These are phyloP conservation scores for Larimichthys polyactis DNA, from an alignment of 2,113 vertebrate species.

Conservation along the genomic window DNA sequence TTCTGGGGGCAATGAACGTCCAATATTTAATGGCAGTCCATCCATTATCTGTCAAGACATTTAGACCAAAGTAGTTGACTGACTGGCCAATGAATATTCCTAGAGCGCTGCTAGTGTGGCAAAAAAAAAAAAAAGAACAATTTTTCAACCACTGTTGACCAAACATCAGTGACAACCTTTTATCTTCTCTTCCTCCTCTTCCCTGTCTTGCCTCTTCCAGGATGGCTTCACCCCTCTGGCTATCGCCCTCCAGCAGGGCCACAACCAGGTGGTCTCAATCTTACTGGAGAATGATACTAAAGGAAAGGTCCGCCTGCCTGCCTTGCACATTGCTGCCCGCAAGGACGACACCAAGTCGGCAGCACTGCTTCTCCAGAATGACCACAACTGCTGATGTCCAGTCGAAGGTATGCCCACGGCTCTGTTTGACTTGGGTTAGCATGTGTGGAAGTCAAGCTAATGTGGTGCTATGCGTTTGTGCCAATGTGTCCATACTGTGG, in stretches of 20 bases:
- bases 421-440: background rate
- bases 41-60: background rate
- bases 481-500: slow-evolving; percentile 4
- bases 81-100: background rate
- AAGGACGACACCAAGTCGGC: slow-evolving; percentile 99
- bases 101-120: background rate
- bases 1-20: background rate
- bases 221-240: slow-evolving; percentile 98
- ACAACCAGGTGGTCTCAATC: slow-evolving; percentile 97
- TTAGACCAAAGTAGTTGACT: background rate
- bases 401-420: slow-evolving; percentile 89
- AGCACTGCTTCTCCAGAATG: slow-evolving; percentile 95
- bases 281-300: slow-evolving; percentile 98
- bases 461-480: slow-evolving; percentile 27
- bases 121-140: background rate
- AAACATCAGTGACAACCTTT: background rate
- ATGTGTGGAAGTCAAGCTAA: slow-evolving; percentile 31
- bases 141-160: background rate
- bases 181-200: background rate
- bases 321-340: slow-evolving; percentile 95
- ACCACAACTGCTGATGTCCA: slow-evolving; percentile 98
- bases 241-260: slow-evolving; percentile 96
- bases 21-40: background rate
- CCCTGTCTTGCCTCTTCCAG: slow-evolving; percentile 70
- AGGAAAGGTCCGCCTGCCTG: slow-evolving; percentile 96